A percentile compares a stretch with the other conserved stretches of the same genome.
Evolutionary conservation across 2,113 vertebrate genomes (phyloP).

Genomic region (Ptilorrhoa leucosticta): DNA sequence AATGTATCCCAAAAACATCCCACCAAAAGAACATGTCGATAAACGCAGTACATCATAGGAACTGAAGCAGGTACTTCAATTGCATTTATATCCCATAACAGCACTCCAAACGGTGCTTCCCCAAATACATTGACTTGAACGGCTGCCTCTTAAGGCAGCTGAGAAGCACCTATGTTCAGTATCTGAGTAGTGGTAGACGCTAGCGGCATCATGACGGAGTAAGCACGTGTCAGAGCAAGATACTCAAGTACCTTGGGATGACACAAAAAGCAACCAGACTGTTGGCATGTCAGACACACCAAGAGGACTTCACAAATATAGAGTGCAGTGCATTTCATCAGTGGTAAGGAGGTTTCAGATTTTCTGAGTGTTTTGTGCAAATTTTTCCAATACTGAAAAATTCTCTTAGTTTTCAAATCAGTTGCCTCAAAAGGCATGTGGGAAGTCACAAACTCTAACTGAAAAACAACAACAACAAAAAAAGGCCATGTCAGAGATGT

Average conservation of each 20-base stretch:
- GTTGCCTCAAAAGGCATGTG: not conserved
- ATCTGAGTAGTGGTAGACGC: not conserved
- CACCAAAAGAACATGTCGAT: not conserved
- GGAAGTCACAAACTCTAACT: not conserved
- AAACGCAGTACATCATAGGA: not conserved
- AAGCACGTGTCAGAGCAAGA: not conserved
- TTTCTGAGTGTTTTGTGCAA: not conserved
- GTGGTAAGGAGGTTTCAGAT: not conserved
- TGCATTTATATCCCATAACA: not conserved
- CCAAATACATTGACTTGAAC: not conserved
- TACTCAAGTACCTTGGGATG: accelerated
- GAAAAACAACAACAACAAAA: not conserved
- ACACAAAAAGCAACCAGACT: not conserved
- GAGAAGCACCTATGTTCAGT: not conserved
- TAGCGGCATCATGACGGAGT: not conserved
- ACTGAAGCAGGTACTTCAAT: not conserved
- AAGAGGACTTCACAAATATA: not conserved
- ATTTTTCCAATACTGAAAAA: not conserved
- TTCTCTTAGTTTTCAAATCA: not conserved
- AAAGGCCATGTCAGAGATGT: not conserved
- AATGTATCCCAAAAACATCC: not conserved
- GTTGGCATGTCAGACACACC: not conserved
- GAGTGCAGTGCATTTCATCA: not conserved
- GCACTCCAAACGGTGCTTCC: not conserved
- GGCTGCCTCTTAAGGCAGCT: not conserved